phyloP scores from a whole-genome alignment of 2,888 invertebrate genomes.

The Mystacides longicornis region DNA sequence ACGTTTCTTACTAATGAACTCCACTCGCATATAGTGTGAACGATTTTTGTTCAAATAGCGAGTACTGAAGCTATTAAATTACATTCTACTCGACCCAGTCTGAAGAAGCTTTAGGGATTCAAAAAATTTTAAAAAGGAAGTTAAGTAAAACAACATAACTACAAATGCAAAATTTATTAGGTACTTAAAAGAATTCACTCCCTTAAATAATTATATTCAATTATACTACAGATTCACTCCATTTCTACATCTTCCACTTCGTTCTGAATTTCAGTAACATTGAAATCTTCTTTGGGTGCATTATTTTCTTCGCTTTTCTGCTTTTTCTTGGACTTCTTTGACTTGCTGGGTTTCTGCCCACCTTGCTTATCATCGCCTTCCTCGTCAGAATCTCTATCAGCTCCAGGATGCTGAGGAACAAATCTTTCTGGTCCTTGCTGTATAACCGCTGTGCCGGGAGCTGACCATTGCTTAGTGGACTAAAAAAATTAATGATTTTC shows the following conservation, averaged over 20 bases:
- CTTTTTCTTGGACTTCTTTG: conserved; percentile 16
- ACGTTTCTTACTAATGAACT: no score
- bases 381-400: conserved; percentile 52
- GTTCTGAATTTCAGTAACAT: conserved; percentile 47
- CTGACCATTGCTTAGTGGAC: conserved; percentile 50
- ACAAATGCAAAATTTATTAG: no score
- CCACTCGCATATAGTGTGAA: no score
- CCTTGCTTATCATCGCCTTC: conserved; percentile 44
- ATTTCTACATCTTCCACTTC: conserved; percentile 34
- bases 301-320: conserved; percentile 15
- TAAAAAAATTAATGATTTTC: conserved; percentile 29
- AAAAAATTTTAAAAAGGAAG: no score
- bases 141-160: no score
- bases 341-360: conserved; percentile 1
- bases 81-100: no score
- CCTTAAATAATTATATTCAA: no score
- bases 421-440: conserved; percentile 48
- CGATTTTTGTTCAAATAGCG: no score
- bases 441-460: conserved; percentile 52
- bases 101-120: no score
- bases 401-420: conserved; percentile 61
- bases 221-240: no score
- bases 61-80: no score
- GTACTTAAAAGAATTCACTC: no score
- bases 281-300: conserved; percentile 30